A percentile compares a stretch with the other conserved stretches of the same genome.
These are phyloP conservation scores for Lepidochrysops patricia DNA, from an alignment of 2,888 invertebrate species.

Conservation along the genomic window DNA sequence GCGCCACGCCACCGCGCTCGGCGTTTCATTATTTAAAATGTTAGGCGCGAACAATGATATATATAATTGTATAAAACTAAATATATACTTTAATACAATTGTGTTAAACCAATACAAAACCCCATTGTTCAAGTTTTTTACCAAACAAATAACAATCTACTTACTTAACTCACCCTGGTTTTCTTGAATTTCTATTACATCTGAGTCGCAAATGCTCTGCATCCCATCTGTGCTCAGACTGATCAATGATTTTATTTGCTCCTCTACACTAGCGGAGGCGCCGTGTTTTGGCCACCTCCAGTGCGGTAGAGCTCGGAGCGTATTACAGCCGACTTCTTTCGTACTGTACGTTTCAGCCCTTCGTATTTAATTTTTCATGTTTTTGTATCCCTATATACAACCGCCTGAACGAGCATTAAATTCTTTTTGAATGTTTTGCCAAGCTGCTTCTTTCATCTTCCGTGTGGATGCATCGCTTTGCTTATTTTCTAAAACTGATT, in stretches of 20 bases:
- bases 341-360: slow-evolving; percentile 14
- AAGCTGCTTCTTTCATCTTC: slow-evolving; percentile 10
- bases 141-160: background rate
- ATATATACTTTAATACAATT: background rate
- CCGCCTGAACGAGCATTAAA: slow-evolving; percentile 17
- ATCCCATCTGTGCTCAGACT: background rate
- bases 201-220: background rate
- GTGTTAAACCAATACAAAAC: background rate
- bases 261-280: slow-evolving; percentile 1
- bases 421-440: slow-evolving; percentile 10
- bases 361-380: slow-evolving; percentile 14
- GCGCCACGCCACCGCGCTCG: too few species aligned
- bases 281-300: slow-evolving; percentile 7
- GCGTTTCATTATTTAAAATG: too few species aligned
- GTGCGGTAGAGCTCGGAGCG: slow-evolving; percentile 13
- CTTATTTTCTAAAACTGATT: slow-evolving; percentile 9
- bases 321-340: slow-evolving; percentile 16
- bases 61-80: background rate
- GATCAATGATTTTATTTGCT: background rate
- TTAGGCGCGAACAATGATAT: too few species aligned
- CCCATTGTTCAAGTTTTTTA: background rate
- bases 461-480: slow-evolving; percentile 10
- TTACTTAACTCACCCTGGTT: background rate
- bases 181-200: background rate
- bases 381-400: background rate